Evolutionary conservation across 1,140 invertebrate genomes (phyloP).

Genomic region (Drosophila athabasca): DNA sequence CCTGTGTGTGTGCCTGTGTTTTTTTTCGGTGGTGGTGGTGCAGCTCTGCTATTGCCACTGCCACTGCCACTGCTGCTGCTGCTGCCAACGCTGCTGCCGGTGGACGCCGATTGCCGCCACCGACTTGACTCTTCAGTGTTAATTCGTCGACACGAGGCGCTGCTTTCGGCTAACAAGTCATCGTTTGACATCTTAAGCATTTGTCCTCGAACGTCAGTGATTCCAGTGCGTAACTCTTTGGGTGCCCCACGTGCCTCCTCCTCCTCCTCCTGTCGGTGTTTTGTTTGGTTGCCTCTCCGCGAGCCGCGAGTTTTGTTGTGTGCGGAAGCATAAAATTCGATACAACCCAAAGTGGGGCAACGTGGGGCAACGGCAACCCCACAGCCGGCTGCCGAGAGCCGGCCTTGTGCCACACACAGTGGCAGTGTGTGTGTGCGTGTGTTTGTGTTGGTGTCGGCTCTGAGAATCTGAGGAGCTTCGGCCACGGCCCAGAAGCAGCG

Average conservation of each 20-base stretch:
- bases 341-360: conserved; percentile 67
- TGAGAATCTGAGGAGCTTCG: conserved; percentile 31
- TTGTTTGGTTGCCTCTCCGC: conserved; percentile 23
- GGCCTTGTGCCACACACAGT: conserved; percentile 1
- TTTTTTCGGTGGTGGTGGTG: conserved; percentile 67
- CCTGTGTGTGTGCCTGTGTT: conserved; percentile 17
- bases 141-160: conserved; percentile 80
- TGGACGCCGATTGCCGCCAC: conserved; percentile 51
- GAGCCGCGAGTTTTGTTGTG: conserved; percentile 62
- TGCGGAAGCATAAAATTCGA: conserved; percentile 55
- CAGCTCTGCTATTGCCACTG: conserved; percentile 57
- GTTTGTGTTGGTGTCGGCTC: not conserved
- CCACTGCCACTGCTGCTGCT: conserved; percentile 31
- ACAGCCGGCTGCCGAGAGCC: conserved; percentile 41
- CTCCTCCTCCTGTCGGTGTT: not conserved
- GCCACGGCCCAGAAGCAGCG: conserved; percentile 23
- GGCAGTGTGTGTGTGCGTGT: conserved; percentile 30
- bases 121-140: conserved; percentile 77
- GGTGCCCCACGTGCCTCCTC: conserved; percentile 9
- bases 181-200: conserved; percentile 48
- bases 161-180: conserved; percentile 58
- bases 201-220: conserved; percentile 30
- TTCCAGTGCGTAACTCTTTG: conserved; percentile 37
- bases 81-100: conserved; percentile 11
- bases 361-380: conserved; percentile 41